Evolutionary conservation across 23 tunicate genomes (phyloP).

Genomic region (Ascidia mentula): DNA sequence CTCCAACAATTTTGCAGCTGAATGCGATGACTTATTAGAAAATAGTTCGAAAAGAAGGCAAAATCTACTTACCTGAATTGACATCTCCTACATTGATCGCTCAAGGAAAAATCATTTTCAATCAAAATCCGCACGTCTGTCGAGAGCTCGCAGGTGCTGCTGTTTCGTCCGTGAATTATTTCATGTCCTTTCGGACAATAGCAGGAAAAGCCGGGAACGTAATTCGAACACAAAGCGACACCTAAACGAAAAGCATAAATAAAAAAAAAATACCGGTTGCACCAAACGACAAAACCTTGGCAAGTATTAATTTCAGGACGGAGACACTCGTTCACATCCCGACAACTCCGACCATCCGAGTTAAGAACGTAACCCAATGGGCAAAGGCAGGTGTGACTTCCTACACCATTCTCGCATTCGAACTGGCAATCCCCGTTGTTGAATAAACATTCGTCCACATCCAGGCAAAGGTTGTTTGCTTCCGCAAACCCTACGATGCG

Average conservation of each 20-base stretch:
- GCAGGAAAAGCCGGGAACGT: constrained; percentile 53
- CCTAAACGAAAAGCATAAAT: constrained; percentile 28
- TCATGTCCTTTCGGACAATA: constrained; percentile 60
- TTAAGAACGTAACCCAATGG: constrained; percentile 54
- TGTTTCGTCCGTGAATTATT: neutral
- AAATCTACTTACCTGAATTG: constrained; percentile 41
- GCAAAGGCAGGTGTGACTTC: constrained; percentile 51
- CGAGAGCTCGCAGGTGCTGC: constrained; percentile 33
- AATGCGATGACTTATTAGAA: too few relatives aligned
- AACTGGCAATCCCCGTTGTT: constrained; percentile 63
- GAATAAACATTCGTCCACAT: constrained; percentile 65
- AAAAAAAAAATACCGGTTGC: neutral
- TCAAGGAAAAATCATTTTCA: constrained; percentile 12
- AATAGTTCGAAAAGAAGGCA: neutral
- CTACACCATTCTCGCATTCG: constrained; percentile 42
- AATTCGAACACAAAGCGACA: constrained; percentile 41
- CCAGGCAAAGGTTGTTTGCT: constrained; percentile 42
- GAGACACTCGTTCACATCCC: constrained; percentile 69
- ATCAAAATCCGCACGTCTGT: neutral
- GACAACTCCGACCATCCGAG: constrained; percentile 30
- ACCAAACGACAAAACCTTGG: constrained; percentile 25
- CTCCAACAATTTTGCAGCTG: constrained; percentile 2
- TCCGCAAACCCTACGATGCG: constrained; percentile 62
- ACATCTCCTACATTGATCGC: constrained; percentile 39
- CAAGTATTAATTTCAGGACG: constrained; percentile 45